phyloP scores from a whole-genome alignment of 2,797 vertebrate genomes.

The Erethizon dorsatum region DNA sequence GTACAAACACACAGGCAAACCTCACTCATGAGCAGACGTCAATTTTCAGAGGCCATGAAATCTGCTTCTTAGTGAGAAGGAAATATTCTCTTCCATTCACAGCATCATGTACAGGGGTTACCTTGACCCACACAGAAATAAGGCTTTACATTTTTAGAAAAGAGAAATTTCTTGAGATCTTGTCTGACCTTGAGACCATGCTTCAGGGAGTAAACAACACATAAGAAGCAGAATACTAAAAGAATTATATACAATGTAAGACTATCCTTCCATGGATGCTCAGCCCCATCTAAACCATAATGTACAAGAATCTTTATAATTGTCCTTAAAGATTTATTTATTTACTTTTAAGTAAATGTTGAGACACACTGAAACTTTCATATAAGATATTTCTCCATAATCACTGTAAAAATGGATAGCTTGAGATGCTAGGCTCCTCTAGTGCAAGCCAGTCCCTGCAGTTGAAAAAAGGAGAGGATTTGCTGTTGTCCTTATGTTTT shows the following conservation, averaged over 20 bases:
- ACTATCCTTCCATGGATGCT: neutral
- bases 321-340: neutral
- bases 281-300: neutral
- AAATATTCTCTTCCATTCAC: neutral
- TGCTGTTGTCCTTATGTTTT: neutral
- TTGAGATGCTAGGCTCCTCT: neutral
- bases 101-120: neutral
- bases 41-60: neutral
- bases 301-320: neutral
- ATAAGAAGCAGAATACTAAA: neutral
- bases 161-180: neutral
- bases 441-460: neutral
- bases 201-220: neutral
- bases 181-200: neutral
- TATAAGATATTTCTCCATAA: neutral
- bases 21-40: neutral
- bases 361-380: neutral
- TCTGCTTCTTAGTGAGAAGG: neutral
- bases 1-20: neutral
- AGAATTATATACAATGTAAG: neutral
- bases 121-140: constrained; percentile 10
- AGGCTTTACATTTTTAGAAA: neutral
- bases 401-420: neutral
- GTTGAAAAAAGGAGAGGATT: neutral
- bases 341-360: neutral